Percentiles rank a stretch among this genome's conserved stretches.
Conservation (phyloP, 2,888 invertebrate genomes). For the Cantharis rustica region DNA sequence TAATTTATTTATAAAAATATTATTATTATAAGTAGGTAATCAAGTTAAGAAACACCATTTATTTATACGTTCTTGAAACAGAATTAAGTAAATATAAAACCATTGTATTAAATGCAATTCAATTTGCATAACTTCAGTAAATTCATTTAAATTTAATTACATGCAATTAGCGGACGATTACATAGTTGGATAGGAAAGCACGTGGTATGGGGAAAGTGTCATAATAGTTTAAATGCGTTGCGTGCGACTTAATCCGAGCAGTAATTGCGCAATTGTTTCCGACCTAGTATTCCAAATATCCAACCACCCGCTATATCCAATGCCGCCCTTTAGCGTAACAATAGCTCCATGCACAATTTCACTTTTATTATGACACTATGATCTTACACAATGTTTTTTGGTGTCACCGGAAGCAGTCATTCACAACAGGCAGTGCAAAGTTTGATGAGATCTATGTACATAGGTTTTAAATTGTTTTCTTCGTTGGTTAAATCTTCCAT, state of each 20-base stretch:
- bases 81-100: constrained; percentile 5
- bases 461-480: neutral
- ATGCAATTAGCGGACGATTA: constrained; percentile 55
- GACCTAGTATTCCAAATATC: constrained; percentile 54
- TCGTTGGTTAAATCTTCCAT: neutral
- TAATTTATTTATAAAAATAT: too few species aligned
- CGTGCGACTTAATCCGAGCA: constrained; percentile 45
- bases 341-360: constrained; percentile 47
- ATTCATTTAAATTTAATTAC: constrained; percentile 54
- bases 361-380: constrained; percentile 48
- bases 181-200: constrained; percentile 54
- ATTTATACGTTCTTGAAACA: neutral
- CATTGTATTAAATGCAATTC: constrained; percentile 36
- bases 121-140: constrained; percentile 51
- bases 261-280: constrained; percentile 48
- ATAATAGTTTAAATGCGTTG: constrained; percentile 42
- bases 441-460: neutral
- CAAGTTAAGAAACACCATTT: neutral
- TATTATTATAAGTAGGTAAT: constrained; percentile 13
- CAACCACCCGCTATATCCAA: constrained; percentile 47
- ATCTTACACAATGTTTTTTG: constrained; percentile 21
- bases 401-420: constrained; percentile 24
- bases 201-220: constrained; percentile 48
- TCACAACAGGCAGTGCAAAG: constrained; percentile 21
- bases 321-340: constrained; percentile 44